Base-by-base conservation (phyloP, 2,888 invertebrate species). In the Sycophila texana region DNA sequence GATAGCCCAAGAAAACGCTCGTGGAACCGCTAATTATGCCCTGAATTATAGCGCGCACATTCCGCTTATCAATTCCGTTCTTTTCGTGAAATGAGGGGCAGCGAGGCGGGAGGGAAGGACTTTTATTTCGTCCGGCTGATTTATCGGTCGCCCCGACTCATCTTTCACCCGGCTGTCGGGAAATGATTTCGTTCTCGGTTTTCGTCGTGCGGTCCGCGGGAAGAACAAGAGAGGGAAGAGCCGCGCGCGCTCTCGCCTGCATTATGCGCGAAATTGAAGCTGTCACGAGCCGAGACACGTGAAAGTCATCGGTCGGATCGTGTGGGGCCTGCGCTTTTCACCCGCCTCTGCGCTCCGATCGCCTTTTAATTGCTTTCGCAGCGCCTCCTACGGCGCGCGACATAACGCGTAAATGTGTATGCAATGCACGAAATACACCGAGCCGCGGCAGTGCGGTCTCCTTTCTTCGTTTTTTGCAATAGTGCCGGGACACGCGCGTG, bases 331-430 rank as follows among this genome's bases (percentile, higher is more conserved):
- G 20, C n/a, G 61, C 5, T 47, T 39, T 58, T 14, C 7, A 2
- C n/a, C 20, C 39, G 12, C 26, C 63, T 30, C 12, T 4, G 7
- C 18, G 53, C 67, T 63, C 58, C 63, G 70, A 83, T 81, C 82
- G 65, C 47, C 67, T 49, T 73, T 77, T 77, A 65, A 71, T 77
- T 70, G 61, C 61, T 51, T 39, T 22, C 39, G 49, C 26, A 63
- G 55, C 55, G n/a, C 22, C 55, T 66, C 22, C 39, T 39, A 1
- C 39, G 10, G 39, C 39, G 10, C 39, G 4, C 39, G 39, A 7
- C 39, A 7, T 26, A 1, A 26, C 26, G 26, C 26, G 3, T 26
- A 26, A 2, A 26, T 4, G 39, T 39, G 39, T 39, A 39, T 10
- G 7, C 10, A 39, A 26, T 10, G 7, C 39, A 7, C 39, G 10